Evolutionary conservation across 2,888 invertebrate genomes (phyloP), one percentile per base, ranked within the genome.

Genomic region (Strigamia maritima): DNA sequence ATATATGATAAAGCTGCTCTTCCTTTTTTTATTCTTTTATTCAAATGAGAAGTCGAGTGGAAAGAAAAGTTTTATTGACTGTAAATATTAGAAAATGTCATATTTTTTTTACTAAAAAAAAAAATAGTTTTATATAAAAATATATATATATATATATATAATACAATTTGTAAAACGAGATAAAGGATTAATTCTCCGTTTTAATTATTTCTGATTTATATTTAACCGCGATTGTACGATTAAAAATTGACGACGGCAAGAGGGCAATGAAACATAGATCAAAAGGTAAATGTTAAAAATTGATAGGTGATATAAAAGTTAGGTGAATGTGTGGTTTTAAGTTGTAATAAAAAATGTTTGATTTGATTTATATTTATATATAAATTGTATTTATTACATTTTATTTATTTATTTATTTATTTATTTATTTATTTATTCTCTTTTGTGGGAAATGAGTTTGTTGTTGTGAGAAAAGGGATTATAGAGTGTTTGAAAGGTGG

Each of bases 11-110:
- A 70, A 70, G 70, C 70, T 28, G 26, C 70, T 70, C 70, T 28
- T 28, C 70, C 24, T 70, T 70, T 70, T 22, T 60, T 70, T 70
- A 70, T 70, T 70, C 70, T 70, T 70, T 70, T 70, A 70, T 70
- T 70, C 70, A 70, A 70, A 70, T 70, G 70, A 70, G 70, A 70
- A 70, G 70, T 70, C 70, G 70, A 70, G 70, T 70, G 70, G 70
- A 70, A 70, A 70, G 70, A 28, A 70, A 70, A 70, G 70, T 70
- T 70, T 70, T 70, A 70, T 70, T 70, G 70, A 70, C 70, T 70
- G 70, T 70, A 70, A 70, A 70, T 70, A 70, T 70, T 70, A 28
- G 10, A 70, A 70, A 70, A 70, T 28, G 70, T 70, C 28, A 70
- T 28, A 14, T 70, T 28, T 28, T 70, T 70, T 70, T 1, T n/a